These are phyloP conservation scores for Pangasianodon hypophthalmus DNA, from an alignment of 2,113 vertebrate genomes.

Conservation along the genomic window DNA sequence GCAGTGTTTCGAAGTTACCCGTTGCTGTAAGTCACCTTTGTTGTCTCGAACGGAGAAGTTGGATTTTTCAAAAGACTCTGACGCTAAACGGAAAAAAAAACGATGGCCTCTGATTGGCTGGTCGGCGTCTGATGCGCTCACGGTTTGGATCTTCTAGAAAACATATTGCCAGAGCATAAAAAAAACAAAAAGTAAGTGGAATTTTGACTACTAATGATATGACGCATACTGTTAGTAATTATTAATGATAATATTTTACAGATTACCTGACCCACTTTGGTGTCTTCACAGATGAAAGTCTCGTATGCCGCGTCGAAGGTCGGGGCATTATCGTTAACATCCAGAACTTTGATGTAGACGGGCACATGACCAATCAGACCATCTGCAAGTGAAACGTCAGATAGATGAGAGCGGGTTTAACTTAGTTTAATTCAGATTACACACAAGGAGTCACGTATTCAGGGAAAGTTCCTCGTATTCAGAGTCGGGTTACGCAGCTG, in stretches of 20 bases:
- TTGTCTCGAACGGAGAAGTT: conserved; percentile 95
- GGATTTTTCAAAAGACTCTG: conserved; percentile 81
- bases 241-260: neutral
- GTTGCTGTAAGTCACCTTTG: conserved; percentile 78
- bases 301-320: conserved; percentile 89
- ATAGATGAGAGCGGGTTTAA: too few species aligned
- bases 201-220: neutral
- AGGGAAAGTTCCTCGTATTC: too few species aligned
- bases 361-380: conserved; percentile 85
- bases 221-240: neutral
- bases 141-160: conserved; percentile 88
- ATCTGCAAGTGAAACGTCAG: conserved; percentile 69
- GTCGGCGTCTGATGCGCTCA: conserved; percentile 90
- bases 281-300: conserved; percentile 93
- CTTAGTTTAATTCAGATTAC: neutral
- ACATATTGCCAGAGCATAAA: neutral
- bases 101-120: conserved; percentile 85
- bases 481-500: too few species aligned
- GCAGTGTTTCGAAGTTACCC: conserved; percentile 14
- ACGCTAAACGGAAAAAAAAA: conserved; percentile 87
- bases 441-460: neutral
- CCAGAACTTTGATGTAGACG: conserved; percentile 87
- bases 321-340: conserved; percentile 94
- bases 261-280: conserved; percentile 89
- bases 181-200: neutral